Conservation (phyloP, 2,888 invertebrate genomes). For the Rhagium mordax region DNA sequence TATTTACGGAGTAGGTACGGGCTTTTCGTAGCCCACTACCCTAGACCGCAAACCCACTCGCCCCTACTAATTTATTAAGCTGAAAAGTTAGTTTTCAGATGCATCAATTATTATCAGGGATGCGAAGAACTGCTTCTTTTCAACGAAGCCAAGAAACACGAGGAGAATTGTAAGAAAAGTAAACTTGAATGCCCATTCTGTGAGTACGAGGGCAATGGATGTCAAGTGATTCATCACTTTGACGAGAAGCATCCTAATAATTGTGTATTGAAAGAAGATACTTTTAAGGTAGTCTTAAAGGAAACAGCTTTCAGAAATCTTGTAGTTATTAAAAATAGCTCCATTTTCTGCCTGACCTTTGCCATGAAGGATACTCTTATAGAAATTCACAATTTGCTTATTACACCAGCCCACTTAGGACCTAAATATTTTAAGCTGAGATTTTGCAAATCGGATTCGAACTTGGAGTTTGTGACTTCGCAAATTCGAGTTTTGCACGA, state of each 20-base stretch:
- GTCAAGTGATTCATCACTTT: neutral
- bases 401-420: too few relatives aligned
- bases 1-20: neutral
- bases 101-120: neutral
- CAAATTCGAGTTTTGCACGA: too few relatives aligned
- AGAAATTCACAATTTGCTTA: neutral
- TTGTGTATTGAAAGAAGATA: neutral
- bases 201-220: neutral
- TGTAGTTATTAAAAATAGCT: neutral
- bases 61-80: neutral
- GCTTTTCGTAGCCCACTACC: too few relatives aligned
- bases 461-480: neutral
- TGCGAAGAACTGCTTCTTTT: neutral
- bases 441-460: neutral
- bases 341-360: neutral
- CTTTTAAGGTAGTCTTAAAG: too few relatives aligned
- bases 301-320: too few relatives aligned
- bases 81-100: neutral
- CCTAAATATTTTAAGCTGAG: neutral
- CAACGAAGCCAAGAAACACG: neutral
- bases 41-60: too few relatives aligned
- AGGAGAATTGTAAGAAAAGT: neutral
- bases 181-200: neutral
- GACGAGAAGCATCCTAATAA: neutral
- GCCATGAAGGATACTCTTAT: neutral